Conservation (phyloP, 2,797 vertebrate genomes). For the Apogon talboti region DNA sequence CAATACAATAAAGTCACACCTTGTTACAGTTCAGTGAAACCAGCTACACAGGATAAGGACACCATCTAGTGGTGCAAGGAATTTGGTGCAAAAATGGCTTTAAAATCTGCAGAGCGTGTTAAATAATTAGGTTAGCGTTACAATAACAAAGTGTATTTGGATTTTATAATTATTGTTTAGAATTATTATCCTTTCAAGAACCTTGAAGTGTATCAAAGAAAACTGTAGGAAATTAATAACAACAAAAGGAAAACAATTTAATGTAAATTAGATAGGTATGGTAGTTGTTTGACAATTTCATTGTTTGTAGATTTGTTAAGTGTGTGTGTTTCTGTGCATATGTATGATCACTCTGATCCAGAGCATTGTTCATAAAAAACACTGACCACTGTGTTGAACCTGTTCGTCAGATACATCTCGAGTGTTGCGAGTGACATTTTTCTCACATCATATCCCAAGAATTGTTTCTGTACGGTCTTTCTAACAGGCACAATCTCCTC, state of each 20-base stretch:
- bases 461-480: constrained; percentile 18
- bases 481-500: constrained; percentile 78
- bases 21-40: not conserved
- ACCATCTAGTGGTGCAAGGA: constrained; percentile 26
- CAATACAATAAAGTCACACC: not conserved
- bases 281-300: too few relatives aligned
- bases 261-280: too few relatives aligned
- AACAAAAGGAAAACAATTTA: too few relatives aligned
- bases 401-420: constrained; percentile 70
- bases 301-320: not conserved
- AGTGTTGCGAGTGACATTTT: constrained; percentile 65
- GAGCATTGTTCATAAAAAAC: constrained; percentile 76
- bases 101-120: not conserved
- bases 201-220: too few relatives aligned
- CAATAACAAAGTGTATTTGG: too few relatives aligned
- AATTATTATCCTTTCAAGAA: too few relatives aligned
- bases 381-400: constrained; percentile 53
- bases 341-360: constrained; percentile 22
- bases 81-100: not conserved
- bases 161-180: too few relatives aligned
- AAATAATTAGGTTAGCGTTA: too few relatives aligned
- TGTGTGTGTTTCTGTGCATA: not conserved
- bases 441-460: constrained; percentile 74
- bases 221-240: too few relatives aligned
- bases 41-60: not conserved